Evolutionary conservation across 2,888 invertebrate genomes (phyloP).

Genomic region (Odontomyia ornata): DNA sequence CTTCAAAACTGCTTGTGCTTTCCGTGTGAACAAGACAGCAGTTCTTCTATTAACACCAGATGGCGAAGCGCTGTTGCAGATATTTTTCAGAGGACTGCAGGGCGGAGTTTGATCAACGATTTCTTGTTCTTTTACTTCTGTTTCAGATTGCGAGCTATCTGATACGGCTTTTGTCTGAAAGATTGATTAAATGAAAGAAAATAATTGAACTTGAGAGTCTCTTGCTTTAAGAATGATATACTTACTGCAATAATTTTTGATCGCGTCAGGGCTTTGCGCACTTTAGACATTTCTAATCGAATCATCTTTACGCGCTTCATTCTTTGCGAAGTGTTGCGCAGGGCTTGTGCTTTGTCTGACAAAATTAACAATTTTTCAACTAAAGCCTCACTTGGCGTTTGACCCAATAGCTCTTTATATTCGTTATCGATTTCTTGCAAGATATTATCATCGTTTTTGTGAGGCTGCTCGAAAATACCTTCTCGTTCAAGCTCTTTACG

Average conservation of each 20-base stretch:
- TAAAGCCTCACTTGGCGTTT: slow-evolving; percentile 58
- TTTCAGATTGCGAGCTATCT: slow-evolving; percentile 62
- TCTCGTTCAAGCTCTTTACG: slow-evolving; percentile 72
- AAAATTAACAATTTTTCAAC: slow-evolving; percentile 68
- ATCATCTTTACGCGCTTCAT: slow-evolving; percentile 70
- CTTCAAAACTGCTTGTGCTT: slow-evolving; percentile 70
- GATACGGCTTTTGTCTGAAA: slow-evolving; percentile 50
- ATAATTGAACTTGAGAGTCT: too few relatives aligned
- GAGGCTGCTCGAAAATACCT: slow-evolving; percentile 59
- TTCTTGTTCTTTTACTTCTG: slow-evolving; percentile 55
- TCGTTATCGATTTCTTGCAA: slow-evolving; percentile 69
- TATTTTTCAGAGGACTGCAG: slow-evolving; percentile 62
- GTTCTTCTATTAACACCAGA: slow-evolving; percentile 68
- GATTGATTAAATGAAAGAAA: neutral
- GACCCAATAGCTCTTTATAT: slow-evolving; percentile 63
- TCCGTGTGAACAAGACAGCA: slow-evolving; percentile 80
- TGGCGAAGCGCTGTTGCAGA: slow-evolving; percentile 61
- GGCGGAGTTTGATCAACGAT: slow-evolving; percentile 61
- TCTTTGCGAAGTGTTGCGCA: slow-evolving; percentile 69
- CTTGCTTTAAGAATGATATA: too few relatives aligned
- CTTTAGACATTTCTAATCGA: slow-evolving; percentile 68
- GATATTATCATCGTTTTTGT: slow-evolving; percentile 66
- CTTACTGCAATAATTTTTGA: slow-evolving; percentile 52
- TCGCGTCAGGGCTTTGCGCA: slow-evolving; percentile 61
- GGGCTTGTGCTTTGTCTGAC: slow-evolving; percentile 70